Evolutionary conservation across 2,888 invertebrate species (phyloP), one percentile per base, ranked within the genome.

Genomic region (Rhagium mordax): DNA sequence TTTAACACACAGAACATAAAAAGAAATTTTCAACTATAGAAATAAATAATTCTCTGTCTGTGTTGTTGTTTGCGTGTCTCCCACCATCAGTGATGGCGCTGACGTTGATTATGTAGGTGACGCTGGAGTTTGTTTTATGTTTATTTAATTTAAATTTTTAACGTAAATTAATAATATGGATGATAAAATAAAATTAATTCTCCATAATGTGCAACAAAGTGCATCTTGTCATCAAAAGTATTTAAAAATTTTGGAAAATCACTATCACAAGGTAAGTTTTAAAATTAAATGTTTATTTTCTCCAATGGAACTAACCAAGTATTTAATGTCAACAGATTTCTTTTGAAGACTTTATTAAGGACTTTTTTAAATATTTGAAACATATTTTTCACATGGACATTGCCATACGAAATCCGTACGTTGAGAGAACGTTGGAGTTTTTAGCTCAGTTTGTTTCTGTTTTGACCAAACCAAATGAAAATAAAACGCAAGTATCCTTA

Each of bases 201-300:
- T 80, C 8, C 59, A 68, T 20, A 76, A 77, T 64, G 78, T 75
- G n/a, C 80, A 83, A 71, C 20, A 76, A 5, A 74, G 68, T 53
- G 55, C 65, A 49, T 75, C 78, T 10, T 80, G 78, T 16, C 81
- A 82, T 64, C 79, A 81, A 51, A 82, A 81, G 73, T 74, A 77
- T 68, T 67, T 81, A 20, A 78, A 77, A 74, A 55, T 74, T 51
- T 51, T 82, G 1, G 74, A 79, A 71, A 75, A 72, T 5, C 29
- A 78, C 18, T 82, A 80, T 72, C 71, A 80, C 33, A 72, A 78
- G 76, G 83, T 81, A 69, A 70, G 33, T 15, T 29, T n/a, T n/a
- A n/a, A n/a, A n/a, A 41, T n/a, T 41, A 41, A 41, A 15, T 41
- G n/a, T 41, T 41, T 41, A 41, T 41, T 41, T 13, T n/a, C n/a